phyloP scores from a whole-genome alignment of 2,113 vertebrate genomes.

The Syngnathus scovelli region DNA sequence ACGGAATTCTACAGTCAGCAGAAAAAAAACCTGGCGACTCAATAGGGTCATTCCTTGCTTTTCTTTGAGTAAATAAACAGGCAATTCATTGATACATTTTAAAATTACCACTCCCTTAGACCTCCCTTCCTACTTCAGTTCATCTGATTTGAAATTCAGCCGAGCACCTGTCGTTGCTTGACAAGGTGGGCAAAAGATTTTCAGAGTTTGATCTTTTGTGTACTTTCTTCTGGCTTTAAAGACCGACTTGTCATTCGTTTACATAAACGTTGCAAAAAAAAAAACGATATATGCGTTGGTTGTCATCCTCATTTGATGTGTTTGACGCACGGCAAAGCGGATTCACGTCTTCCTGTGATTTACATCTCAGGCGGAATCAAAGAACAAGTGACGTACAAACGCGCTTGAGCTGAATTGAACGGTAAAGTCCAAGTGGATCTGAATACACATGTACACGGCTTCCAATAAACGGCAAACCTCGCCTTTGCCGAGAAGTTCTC shows the following conservation, averaged over 20 bases:
- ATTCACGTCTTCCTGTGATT: background rate
- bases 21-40: slow-evolving; percentile 51
- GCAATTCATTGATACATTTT: slow-evolving; percentile 64
- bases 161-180: background rate
- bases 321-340: background rate
- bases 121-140: too few species aligned
- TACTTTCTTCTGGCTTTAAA: background rate
- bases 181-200: background rate
- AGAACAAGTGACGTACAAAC: too few species aligned
- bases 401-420: too few species aligned
- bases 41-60: slow-evolving; percentile 70
- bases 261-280: background rate
- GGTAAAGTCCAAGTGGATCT: background rate
- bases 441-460: background rate
- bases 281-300: background rate
- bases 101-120: slow-evolving; percentile 46
- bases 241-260: background rate
- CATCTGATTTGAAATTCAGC: slow-evolving; percentile 1
- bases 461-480: background rate
- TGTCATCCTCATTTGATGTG: background rate
- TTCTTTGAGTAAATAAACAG: slow-evolving; percentile 70
- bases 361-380: too few species aligned
- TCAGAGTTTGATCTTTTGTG: background rate
- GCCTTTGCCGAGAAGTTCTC: background rate
- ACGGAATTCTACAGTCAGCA: slow-evolving; percentile 75